These are phyloP conservation scores for Drosophila acutilabella DNA, from an alignment of 2,888 invertebrate genomes.

Conservation along the genomic window DNA sequence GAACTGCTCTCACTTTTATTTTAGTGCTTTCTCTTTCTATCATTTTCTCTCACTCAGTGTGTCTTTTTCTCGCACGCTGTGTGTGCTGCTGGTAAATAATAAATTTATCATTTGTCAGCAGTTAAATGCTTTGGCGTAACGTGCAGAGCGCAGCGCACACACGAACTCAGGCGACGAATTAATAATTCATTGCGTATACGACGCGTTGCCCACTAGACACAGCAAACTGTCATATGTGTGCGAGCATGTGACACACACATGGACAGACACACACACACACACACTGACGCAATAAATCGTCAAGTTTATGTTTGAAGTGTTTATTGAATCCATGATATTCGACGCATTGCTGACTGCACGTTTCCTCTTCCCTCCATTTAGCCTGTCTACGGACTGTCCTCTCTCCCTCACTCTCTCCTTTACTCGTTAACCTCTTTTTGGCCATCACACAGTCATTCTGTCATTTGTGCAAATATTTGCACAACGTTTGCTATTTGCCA, in stretches of 20 bases:
- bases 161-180: constrained; percentile 69
- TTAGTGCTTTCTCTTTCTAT: constrained; percentile 2
- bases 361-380: constrained; percentile 15
- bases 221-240: constrained; percentile 67
- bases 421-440: not conserved
- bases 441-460: constrained; percentile 38
- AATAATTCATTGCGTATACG: constrained; percentile 82
- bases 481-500: constrained; percentile 50
- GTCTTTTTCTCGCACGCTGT: constrained; percentile 24
- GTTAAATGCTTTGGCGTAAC: constrained; percentile 76
- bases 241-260: constrained; percentile 29
- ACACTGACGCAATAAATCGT: constrained; percentile 82
- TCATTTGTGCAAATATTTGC: constrained; percentile 69
- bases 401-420: not conserved
- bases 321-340: constrained; percentile 85
- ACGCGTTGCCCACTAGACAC: constrained; percentile 71
- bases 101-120: constrained; percentile 84
- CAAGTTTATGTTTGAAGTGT: constrained; percentile 84
- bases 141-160: constrained; percentile 53
- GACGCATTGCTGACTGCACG: constrained; percentile 62
- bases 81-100: constrained; percentile 77
- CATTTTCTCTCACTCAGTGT: not conserved
- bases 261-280: constrained; percentile 21
- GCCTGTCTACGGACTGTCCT: not conserved
- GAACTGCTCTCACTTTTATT: constrained; percentile 17